These are phyloP conservation scores for Oncorhynchus nerka DNA, from an alignment of 2,113 vertebrate species.

Conservation along the genomic window DNA sequence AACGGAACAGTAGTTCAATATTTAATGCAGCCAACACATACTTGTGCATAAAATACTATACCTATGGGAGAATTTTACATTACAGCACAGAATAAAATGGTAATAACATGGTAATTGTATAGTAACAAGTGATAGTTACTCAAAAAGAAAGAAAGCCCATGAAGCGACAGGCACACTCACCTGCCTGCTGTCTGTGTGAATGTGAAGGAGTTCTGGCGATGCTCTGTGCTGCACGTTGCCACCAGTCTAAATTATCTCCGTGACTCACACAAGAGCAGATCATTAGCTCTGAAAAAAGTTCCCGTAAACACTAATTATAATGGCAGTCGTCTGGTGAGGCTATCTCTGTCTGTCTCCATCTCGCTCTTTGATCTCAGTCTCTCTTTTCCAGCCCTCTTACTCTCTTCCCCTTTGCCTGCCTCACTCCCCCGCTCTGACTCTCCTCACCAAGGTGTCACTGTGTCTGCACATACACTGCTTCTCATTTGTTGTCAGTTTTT, in stretches of 20 bases:
- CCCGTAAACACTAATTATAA: constrained; percentile 65
- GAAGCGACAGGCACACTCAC: constrained; percentile 34
- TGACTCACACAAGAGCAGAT: constrained; percentile 56
- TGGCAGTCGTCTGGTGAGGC: constrained; percentile 32
- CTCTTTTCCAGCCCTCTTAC: background rate
- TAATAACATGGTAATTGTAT: too few species aligned
- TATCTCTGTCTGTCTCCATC: background rate
- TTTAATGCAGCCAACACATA: too few species aligned
- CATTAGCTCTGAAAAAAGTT: constrained; percentile 68
- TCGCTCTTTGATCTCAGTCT: background rate
- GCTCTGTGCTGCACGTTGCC: constrained; percentile 33
- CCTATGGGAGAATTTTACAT: too few species aligned
- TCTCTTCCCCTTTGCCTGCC: constrained; percentile 9
- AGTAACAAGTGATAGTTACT: background rate
- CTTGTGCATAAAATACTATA: too few species aligned
- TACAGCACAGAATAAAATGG: too few species aligned
- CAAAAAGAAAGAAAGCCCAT: background rate
- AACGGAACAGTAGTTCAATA: too few species aligned
- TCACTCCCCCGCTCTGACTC: constrained; percentile 1
- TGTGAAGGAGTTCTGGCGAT: constrained; percentile 31
- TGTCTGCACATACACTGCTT: constrained; percentile 29
- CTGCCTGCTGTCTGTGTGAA: constrained; percentile 34
- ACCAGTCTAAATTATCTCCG: constrained; percentile 66
- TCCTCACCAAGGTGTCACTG: constrained; percentile 45
- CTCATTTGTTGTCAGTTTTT: constrained; percentile 41